Conservation (phyloP, 2,888 invertebrate genomes). For the Ctena decussata region DNA sequence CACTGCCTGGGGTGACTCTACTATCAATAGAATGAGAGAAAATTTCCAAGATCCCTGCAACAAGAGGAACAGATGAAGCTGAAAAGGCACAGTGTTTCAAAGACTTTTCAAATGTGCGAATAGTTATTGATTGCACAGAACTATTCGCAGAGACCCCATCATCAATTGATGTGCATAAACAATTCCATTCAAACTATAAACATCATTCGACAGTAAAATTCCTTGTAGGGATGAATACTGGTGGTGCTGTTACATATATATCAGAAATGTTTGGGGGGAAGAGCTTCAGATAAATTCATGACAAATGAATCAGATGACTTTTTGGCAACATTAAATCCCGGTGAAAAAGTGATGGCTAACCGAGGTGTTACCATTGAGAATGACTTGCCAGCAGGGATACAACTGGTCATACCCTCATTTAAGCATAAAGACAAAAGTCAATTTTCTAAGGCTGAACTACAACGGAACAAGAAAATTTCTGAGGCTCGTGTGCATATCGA, state of each 20-base stretch:
- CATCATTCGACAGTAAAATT: slow-evolving; percentile 52
- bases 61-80: not conserved
- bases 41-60: slow-evolving; percentile 24
- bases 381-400: slow-evolving; percentile 29
- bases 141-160: slow-evolving; percentile 18
- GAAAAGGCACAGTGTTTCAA: too few relatives aligned
- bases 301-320: slow-evolving; percentile 7
- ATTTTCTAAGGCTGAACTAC: slow-evolving; percentile 18
- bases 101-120: slow-evolving; percentile 15
- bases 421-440: slow-evolving; percentile 43
- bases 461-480: slow-evolving; percentile 31
- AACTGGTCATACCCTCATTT: slow-evolving; percentile 34
- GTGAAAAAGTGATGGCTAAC: slow-evolving; percentile 21
- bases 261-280: not conserved
- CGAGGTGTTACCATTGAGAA: slow-evolving; percentile 8
- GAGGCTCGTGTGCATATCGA: slow-evolving; percentile 39
- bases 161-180: slow-evolving; percentile 3
- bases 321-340: not conserved
- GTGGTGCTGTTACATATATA: slow-evolving; percentile 19
- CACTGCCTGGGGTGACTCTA: slow-evolving; percentile 22
- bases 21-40: not conserved
- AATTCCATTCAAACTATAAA: slow-evolving; percentile 41
- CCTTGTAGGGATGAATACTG: slow-evolving; percentile 44
- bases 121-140: slow-evolving; percentile 26
- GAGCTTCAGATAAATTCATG: slow-evolving; percentile 18